Evolutionary conservation across 2,797 vertebrate species (phyloP).

Genomic region (Anguilla marmorata): DNA sequence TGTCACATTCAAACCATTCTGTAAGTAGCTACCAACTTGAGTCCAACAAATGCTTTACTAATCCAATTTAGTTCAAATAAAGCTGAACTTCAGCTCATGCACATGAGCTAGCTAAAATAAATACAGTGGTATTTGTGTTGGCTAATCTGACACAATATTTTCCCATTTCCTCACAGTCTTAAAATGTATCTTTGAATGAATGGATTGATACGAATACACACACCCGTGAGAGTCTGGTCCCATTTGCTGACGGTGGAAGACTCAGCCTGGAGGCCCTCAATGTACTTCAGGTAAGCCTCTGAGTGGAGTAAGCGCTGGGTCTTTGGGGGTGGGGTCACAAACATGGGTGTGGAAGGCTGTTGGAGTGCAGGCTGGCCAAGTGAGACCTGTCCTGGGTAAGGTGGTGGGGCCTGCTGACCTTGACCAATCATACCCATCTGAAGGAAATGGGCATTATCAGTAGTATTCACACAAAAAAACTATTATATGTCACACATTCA

Average conservation of each 20-base stretch:
- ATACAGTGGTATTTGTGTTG: neutral
- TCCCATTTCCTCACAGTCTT: neutral
- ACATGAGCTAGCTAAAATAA: neutral
- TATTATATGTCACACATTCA: neutral
- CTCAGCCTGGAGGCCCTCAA: constrained; percentile 93
- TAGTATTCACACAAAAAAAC: neutral
- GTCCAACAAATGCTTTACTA: neutral
- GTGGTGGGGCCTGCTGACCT: constrained; percentile 91
- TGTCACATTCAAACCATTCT: neutral
- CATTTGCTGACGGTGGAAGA: constrained; percentile 94
- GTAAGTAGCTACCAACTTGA: neutral
- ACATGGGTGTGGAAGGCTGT: constrained; percentile 90
- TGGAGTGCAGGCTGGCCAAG: constrained; percentile 78
- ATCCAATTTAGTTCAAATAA: neutral
- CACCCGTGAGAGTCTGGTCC: constrained; percentile 96
- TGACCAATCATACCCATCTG: constrained; percentile 89
- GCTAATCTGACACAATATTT: neutral
- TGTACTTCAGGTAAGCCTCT: constrained; percentile 97
- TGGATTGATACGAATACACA: constrained; percentile 31
- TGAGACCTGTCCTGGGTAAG: constrained; percentile 88
- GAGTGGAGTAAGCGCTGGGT: constrained; percentile 95
- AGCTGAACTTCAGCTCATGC: neutral
- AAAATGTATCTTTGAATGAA: neutral
- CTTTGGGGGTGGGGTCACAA: constrained; percentile 95
- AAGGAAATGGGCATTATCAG: constrained; percentile 41